Conservation (phyloP, 2,888 invertebrate species). For the Nesidiocoris tenuis region DNA sequence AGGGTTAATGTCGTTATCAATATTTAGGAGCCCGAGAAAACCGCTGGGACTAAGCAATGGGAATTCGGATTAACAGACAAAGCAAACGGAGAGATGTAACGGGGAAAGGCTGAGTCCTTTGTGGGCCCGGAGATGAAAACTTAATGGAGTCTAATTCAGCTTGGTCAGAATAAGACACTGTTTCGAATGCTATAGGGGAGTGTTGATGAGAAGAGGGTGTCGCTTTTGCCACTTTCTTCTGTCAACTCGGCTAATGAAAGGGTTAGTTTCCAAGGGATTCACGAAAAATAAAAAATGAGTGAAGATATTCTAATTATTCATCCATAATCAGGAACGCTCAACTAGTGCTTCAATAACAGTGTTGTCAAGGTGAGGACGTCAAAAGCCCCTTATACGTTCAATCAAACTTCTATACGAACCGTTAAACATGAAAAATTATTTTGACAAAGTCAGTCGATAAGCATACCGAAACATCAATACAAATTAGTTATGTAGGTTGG, state of each 20-base stretch:
- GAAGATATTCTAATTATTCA: too few species aligned
- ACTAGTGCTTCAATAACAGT: too few species aligned
- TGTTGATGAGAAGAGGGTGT: neutral
- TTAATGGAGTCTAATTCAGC: conserved; percentile 27
- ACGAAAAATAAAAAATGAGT: too few species aligned
- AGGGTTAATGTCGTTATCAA: conserved; percentile 42
- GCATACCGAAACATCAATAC: too few species aligned
- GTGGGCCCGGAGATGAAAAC: conserved; percentile 30
- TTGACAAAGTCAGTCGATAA: too few species aligned
- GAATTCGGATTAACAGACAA: conserved; percentile 41
- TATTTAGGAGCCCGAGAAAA: conserved; percentile 32
- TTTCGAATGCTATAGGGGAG: neutral
- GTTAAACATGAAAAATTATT: too few species aligned
- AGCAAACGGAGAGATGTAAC: conserved; percentile 13
- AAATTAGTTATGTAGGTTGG: too few species aligned
- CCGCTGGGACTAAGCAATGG: conserved; percentile 20
- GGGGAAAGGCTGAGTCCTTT: neutral
- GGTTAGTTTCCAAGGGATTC: too few species aligned
- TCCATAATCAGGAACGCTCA: too few species aligned
- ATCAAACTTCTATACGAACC: too few species aligned
- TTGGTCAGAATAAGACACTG: conserved; percentile 20
- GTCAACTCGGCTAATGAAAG: neutral
- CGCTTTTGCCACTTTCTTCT: neutral
- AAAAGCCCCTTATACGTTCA: too few species aligned
- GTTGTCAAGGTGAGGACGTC: too few species aligned